phyloP scores from a whole-genome alignment of 2,888 invertebrate species.

The Azorinus chamasolen region DNA sequence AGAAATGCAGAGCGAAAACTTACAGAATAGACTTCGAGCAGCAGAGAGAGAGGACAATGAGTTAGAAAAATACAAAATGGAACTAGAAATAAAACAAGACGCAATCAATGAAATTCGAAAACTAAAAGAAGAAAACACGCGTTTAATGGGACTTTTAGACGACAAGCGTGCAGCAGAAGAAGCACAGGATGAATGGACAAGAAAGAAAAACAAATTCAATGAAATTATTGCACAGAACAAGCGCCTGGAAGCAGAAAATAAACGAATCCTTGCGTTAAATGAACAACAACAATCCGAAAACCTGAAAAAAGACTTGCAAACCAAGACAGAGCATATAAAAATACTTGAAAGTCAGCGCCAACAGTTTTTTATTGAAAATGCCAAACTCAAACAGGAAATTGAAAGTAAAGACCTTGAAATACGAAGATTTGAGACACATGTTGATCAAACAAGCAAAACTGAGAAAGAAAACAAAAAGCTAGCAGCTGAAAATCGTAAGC shows the following conservation, averaged over 20 bases:
- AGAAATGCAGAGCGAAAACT: conserved; percentile 65
- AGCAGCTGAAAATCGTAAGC: conserved; percentile 36
- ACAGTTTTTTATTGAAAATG: conserved; percentile 46
- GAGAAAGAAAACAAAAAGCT: conserved; percentile 50
- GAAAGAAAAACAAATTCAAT: conserved; percentile 58
- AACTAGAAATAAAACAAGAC: conserved; percentile 65
- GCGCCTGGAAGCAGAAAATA: conserved; percentile 56
- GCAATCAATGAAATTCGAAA: conserved; percentile 62
- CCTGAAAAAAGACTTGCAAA: conserved; percentile 44
- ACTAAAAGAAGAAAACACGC: conserved; percentile 54
- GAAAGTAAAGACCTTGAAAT: conserved; percentile 54
- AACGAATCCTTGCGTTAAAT: conserved; percentile 38
- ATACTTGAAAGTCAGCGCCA: conserved; percentile 50
- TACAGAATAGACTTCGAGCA: conserved; percentile 54
- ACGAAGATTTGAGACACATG: conserved; percentile 32
- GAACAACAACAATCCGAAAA: conserved; percentile 45
- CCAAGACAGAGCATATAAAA: conserved; percentile 55
- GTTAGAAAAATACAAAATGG: conserved; percentile 55
- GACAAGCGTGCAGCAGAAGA: conserved; percentile 60
- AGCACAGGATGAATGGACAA: conserved; percentile 61
- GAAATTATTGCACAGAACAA: conserved; percentile 61
- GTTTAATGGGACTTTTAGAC: conserved; percentile 47
- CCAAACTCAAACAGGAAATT: conserved; percentile 37
- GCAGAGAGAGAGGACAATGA: conserved; percentile 63
- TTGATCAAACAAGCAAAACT: conserved; percentile 34